phyloP scores from a whole-genome alignment of 2,797 vertebrate genomes.

The Helicolenus hilgendorfi region DNA sequence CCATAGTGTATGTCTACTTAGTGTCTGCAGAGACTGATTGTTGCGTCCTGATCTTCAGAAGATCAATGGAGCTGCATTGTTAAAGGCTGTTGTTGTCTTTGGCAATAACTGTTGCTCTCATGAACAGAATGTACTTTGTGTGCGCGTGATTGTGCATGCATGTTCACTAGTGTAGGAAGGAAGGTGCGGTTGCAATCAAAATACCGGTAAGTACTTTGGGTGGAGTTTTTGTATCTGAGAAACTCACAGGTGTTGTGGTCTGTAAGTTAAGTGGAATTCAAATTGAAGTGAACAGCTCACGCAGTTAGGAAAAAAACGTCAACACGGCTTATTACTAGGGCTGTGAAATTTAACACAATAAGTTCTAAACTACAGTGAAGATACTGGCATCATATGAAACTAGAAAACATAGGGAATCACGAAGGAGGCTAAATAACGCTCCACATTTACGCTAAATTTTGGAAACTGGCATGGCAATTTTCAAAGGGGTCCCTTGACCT shows the following conservation, averaged over 20 bases:
- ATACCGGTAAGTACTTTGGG: slow-evolving; percentile 29
- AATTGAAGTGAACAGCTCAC: neutral
- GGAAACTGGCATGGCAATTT: too few species aligned
- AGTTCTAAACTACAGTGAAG: too few species aligned
- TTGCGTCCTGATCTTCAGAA: neutral
- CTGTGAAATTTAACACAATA: neutral
- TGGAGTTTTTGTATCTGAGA: slow-evolving; percentile 23
- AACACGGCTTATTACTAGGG: neutral
- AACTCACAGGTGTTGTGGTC: neutral
- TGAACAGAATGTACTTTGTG: neutral
- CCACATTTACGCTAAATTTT: too few species aligned
- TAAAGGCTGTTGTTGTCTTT: neutral
- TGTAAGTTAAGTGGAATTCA: neutral
- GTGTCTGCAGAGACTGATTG: neutral
- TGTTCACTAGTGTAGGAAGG: neutral
- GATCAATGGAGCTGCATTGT: slow-evolving; percentile 8
- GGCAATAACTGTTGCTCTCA: neutral
- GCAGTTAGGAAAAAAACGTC: neutral
- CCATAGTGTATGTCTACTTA: too few species aligned
- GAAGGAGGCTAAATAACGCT: too few species aligned
- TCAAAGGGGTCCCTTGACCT: too few species aligned
- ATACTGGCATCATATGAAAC: too few species aligned
- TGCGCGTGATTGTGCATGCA: neutral
- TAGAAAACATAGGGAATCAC: too few species aligned
- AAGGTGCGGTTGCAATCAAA: neutral